phyloP scores from a whole-genome alignment of 1,140 invertebrate genomes.

The Drosophila ercepeae region DNA sequence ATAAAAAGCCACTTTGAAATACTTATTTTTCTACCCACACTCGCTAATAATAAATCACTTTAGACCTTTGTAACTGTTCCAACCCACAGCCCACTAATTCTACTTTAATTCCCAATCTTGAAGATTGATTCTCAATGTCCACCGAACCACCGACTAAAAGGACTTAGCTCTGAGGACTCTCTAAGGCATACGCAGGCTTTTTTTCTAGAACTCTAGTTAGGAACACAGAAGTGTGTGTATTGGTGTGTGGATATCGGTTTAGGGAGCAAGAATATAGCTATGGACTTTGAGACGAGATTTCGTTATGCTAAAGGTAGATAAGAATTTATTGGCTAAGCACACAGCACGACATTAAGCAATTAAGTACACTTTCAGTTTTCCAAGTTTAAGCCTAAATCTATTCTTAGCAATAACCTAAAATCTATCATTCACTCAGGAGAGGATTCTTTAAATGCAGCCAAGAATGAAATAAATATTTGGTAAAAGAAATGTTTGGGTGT shows the following conservation, averaged over 20 bases:
- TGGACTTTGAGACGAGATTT: conserved; percentile 23
- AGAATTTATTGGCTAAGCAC: conserved; percentile 45
- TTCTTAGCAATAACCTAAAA: no score
- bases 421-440: conserved; percentile 4
- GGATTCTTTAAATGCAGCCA: conserved; percentile 48
- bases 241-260: conserved; percentile 15
- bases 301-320: conserved; percentile 17
- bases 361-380: conserved; percentile 75
- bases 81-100: conserved; percentile 47
- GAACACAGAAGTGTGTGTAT: conserved; percentile 62
- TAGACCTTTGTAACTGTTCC: conserved; percentile 2
- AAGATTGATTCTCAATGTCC: conserved; percentile 8
- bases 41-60: conserved; percentile 23
- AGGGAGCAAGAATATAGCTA: conserved; percentile 16
- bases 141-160: conserved; percentile 7
- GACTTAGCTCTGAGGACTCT: conserved; percentile 42
- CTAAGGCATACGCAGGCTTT: conserved; percentile 37
- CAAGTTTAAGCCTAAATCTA: conserved; percentile 20
- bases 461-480: conserved; percentile 26
- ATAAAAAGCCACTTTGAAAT: conserved; percentile 29
- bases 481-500: conserved; percentile 7
- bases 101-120: conserved; percentile 15
- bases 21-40: conserved; percentile 1
- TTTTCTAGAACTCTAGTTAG: conserved; percentile 45
- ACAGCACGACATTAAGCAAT: conserved; percentile 76